Conservation (phyloP, 2,888 invertebrate species). For the Eurytoma californica region DNA sequence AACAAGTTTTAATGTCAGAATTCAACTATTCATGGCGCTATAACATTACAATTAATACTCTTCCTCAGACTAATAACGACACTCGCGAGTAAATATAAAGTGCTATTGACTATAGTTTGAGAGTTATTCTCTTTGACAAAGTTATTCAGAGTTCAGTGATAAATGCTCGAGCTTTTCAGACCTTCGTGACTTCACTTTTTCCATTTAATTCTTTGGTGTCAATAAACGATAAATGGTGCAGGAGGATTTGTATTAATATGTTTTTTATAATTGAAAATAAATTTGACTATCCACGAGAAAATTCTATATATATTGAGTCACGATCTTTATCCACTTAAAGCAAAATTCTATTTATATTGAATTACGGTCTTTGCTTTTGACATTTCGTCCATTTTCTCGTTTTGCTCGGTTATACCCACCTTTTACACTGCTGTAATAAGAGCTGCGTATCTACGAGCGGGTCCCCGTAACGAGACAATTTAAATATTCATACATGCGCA, state of each 20-base stretch:
- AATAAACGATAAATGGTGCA: too few relatives aligned
- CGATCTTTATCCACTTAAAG: too few relatives aligned
- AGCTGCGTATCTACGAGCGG: neutral
- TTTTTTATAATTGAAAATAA: neutral
- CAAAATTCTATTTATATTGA: neutral
- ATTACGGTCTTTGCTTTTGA: neutral
- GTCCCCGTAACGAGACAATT: conserved; percentile 37
- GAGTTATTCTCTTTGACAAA: conserved; percentile 40
- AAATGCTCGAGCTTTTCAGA: too few relatives aligned
- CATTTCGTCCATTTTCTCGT: neutral
- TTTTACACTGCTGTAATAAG: conserved; percentile 4
- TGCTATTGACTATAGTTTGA: conserved; percentile 57
- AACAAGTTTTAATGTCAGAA: too few relatives aligned
- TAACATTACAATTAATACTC: neutral
- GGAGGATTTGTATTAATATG: neutral
- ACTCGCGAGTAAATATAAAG: conserved; percentile 1
- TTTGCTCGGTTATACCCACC: neutral
- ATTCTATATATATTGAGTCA: too few relatives aligned
- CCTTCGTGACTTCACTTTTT: too few relatives aligned
- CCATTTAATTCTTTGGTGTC: neutral
- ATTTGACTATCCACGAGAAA: too few relatives aligned
- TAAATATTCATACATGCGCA: conserved; percentile 41
- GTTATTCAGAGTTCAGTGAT: neutral
- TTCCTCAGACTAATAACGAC: neutral
- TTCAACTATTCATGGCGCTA: too few relatives aligned